Conservation (phyloP, 2,113 vertebrate genomes). For the Perccottus glenii region DNA sequence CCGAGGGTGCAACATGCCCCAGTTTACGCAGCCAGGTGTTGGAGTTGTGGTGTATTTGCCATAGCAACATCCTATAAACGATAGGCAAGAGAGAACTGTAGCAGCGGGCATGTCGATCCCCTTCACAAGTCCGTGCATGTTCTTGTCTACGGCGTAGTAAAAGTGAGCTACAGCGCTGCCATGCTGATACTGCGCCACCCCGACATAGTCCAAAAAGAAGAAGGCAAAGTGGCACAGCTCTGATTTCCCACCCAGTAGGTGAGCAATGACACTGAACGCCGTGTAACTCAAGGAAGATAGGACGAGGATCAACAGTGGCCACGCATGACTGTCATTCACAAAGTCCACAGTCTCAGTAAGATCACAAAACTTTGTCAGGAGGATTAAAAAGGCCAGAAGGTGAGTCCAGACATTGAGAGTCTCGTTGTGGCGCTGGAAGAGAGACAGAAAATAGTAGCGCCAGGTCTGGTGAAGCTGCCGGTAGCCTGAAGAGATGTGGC, state of each 20-base stretch:
- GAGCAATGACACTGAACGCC: constrained; percentile 83
- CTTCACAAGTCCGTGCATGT: constrained; percentile 71
- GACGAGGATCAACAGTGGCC: constrained; percentile 86
- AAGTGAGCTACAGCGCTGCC: constrained; percentile 87
- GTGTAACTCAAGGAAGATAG: constrained; percentile 83
- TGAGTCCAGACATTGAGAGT: constrained; percentile 92
- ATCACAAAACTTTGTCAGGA: constrained; percentile 77
- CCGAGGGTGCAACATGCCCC: constrained; percentile 87
- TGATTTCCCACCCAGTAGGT: constrained; percentile 88
- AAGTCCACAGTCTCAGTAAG: constrained; percentile 83
- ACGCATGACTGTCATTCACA: constrained; percentile 79
- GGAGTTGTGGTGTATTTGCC: constrained; percentile 81
- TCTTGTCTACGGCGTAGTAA: constrained; percentile 85
- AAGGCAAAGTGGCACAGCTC: constrained; percentile 88
- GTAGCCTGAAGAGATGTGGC: constrained; percentile 84
- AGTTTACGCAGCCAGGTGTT: constrained; percentile 75
- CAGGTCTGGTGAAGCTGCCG: constrained; percentile 84
- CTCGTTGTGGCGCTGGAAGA: constrained; percentile 92
- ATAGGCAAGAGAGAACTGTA: constrained; percentile 83
- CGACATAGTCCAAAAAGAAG: constrained; percentile 93
- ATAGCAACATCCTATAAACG: constrained; percentile 88
- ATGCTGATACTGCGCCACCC: constrained; percentile 90
- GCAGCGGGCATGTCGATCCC: constrained; percentile 84
- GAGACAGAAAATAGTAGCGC: constrained; percentile 87
- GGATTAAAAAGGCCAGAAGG: constrained; percentile 78